Conservation (phyloP, 2,113 vertebrate species). For the Elephantulus edwardii region DNA sequence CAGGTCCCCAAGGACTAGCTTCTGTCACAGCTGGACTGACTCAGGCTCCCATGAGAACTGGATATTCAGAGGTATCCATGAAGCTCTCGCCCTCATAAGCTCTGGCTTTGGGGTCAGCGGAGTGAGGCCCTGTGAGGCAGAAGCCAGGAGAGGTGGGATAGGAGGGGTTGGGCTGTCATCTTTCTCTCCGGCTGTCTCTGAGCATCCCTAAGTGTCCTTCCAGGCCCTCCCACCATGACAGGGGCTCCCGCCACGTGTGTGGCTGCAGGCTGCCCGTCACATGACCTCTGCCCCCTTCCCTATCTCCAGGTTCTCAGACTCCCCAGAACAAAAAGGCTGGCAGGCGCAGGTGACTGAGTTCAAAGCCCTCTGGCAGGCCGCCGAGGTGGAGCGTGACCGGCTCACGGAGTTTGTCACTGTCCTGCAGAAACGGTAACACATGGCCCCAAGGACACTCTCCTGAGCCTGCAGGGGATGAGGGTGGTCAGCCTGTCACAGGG, state of each 20-base stretch:
- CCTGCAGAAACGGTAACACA: conserved; percentile 86
- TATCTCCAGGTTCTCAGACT: conserved; percentile 30
- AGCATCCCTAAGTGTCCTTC: background rate
- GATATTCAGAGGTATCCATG: background rate
- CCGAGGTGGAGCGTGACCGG: conserved; percentile 84
- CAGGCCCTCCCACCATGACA: background rate
- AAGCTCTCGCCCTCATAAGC: background rate
- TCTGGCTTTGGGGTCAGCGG: background rate
- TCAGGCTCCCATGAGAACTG: background rate
- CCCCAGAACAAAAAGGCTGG: conserved; percentile 72
- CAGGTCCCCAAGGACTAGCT: background rate
- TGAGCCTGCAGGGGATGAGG: background rate
- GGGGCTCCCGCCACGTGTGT: background rate
- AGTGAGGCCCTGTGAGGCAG: background rate
- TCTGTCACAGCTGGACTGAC: background rate
- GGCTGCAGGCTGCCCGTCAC: background rate
- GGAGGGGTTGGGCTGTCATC: background rate
- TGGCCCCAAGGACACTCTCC: rapidly evolving
- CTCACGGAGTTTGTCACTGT: conserved; percentile 85
- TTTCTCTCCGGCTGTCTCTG: background rate
- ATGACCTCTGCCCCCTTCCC: conserved; percentile 17
- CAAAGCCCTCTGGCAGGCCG: conserved; percentile 83
- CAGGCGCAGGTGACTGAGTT: conserved; percentile 82
- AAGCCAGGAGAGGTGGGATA: background rate
- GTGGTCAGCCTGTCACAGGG: background rate